Percentiles rank a stretch among this genome's conserved stretches.
phyloP scores from a whole-genome alignment of 2,888 invertebrate genomes.

The Suillia variegata region DNA sequence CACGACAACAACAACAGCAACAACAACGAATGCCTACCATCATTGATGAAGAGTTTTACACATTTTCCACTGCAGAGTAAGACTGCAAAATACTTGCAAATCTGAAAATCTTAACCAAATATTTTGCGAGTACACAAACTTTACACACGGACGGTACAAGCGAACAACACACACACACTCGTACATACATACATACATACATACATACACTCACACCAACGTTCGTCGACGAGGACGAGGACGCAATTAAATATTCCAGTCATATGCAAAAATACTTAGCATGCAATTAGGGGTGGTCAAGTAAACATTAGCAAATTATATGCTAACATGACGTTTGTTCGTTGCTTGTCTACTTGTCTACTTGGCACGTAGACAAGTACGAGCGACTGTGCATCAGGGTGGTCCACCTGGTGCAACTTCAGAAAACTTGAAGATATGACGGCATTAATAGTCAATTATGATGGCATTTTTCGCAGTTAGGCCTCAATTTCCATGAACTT shows the following conservation, averaged over 20 bases:
- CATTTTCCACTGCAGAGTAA: neutral
- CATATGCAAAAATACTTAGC: conserved; percentile 44
- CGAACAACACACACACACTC: neutral
- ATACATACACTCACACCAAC: neutral
- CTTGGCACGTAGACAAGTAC: conserved; percentile 1
- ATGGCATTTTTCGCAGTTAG: too few species aligned
- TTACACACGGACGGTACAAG: neutral
- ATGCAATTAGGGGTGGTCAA: conserved; percentile 50
- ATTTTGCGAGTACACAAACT: conserved; percentile 16
- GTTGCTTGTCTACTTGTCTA: conserved; percentile 16
- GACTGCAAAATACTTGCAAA: too few species aligned
- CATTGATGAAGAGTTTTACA: too few species aligned
- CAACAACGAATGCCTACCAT: too few species aligned
- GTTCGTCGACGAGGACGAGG: neutral
- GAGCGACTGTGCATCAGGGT: conserved; percentile 7
- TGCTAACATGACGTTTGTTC: conserved; percentile 41
- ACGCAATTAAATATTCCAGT: conserved; percentile 36
- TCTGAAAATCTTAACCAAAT: conserved; percentile 18
- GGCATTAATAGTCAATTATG: too few species aligned
- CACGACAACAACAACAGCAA: too few species aligned
- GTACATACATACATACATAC: neutral
- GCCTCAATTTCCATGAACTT: too few species aligned
- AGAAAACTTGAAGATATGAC: too few species aligned
- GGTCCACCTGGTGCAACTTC: too few species aligned
- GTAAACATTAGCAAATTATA: conserved; percentile 52